Evolutionary conservation across 1,140 invertebrate genomes (phyloP).

Genomic region (Coboldia fuscipes): DNA sequence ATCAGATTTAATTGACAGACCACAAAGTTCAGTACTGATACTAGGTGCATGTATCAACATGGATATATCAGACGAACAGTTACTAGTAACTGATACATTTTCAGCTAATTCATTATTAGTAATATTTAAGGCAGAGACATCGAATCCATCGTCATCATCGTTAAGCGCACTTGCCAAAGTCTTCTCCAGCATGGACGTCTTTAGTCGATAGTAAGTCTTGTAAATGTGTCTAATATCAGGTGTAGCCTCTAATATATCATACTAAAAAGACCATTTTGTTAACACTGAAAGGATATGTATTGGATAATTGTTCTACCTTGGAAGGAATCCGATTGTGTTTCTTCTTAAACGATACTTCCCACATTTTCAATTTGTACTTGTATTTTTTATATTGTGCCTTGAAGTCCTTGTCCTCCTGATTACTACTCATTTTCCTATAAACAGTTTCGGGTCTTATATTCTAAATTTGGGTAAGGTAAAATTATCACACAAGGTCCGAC

Average conservation of each 20-base stretch:
- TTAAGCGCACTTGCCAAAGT: slow-evolving; percentile 30
- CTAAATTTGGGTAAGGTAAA: no score
- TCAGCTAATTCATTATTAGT: no score
- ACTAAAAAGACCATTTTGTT: slow-evolving; percentile 21
- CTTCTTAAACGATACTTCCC: slow-evolving; percentile 56
- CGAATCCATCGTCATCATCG: slow-evolving; percentile 18
- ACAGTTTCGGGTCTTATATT: no score
- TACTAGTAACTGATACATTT: no score
- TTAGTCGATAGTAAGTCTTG: slow-evolving; percentile 57
- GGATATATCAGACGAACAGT: no score
- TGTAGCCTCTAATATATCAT: slow-evolving; percentile 55
- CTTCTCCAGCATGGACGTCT: slow-evolving; percentile 45
- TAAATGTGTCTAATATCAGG: slow-evolving; percentile 49
- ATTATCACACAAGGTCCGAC: no score
- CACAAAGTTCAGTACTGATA: no score
- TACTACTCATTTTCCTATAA: no score
- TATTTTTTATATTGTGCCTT: slow-evolving; percentile 27
- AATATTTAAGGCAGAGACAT: slow-evolving; percentile 16
- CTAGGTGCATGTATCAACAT: no score
- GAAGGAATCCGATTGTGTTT: slow-evolving; percentile 42
- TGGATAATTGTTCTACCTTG: slow-evolving; percentile 28
- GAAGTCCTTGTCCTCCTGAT: slow-evolving; percentile 15
- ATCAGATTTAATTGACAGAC: no score
- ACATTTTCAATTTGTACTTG: slow-evolving; percentile 50
- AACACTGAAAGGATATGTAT: slow-evolving; percentile 3